phyloP scores from a whole-genome alignment of 2,113 vertebrate species.

The Toxostoma redivivum region DNA sequence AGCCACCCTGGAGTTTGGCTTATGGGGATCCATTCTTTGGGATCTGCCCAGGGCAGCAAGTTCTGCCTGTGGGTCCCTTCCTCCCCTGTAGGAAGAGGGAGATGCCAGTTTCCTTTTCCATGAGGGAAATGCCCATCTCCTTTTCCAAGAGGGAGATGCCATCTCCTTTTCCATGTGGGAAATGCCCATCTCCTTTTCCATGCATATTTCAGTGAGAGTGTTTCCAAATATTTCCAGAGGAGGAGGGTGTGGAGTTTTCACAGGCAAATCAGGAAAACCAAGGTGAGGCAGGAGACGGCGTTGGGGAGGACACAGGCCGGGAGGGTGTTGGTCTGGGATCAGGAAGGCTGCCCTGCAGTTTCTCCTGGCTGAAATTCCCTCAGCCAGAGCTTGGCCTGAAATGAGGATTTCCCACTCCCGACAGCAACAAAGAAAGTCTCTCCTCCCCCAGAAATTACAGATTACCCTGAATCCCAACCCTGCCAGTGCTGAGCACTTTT shows the following conservation, averaged over 20 bases:
- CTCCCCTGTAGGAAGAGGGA: not conserved
- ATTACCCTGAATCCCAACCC: not conserved
- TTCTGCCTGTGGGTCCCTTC: not conserved
- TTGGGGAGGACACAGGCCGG: not conserved
- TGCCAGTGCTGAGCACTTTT: not conserved
- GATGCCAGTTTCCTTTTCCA: not conserved
- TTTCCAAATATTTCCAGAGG: constrained; percentile 1
- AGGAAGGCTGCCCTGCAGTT: not conserved
- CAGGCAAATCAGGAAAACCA: constrained; percentile 39
- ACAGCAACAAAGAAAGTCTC: not conserved
- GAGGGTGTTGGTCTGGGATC: not conserved
- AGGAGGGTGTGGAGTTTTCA: constrained; percentile 31
- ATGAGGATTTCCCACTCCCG: not conserved
- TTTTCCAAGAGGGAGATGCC: fast-evolving
- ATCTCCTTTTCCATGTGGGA: not conserved
- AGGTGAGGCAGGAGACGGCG: not conserved
- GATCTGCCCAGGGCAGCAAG: not conserved
- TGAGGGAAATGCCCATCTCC: not conserved
- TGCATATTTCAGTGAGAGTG: not conserved
- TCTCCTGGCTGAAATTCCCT: not conserved
- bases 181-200: not conserved
- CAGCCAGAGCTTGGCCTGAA: not conserved
- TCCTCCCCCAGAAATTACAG: not conserved
- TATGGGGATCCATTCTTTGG: not conserved
- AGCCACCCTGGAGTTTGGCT: not conserved